Conservation (phyloP, 1,140 invertebrate species). For the Galleria mellonella region DNA sequence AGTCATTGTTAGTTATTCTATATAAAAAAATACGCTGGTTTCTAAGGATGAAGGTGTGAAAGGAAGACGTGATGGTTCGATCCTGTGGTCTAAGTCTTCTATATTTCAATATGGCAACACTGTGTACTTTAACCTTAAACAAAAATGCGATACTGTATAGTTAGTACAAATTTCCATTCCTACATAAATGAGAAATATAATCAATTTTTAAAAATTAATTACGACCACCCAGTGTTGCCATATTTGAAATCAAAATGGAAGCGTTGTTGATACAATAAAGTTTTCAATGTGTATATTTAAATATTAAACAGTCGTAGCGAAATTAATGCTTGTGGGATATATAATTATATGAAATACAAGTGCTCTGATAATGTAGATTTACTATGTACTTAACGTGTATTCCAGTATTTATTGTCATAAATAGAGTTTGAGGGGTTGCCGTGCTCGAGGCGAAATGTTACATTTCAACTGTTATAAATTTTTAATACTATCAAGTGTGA, state of each 20-base stretch:
- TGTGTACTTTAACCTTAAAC: neutral
- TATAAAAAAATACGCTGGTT: no score
- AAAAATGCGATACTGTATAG: slow-evolving; percentile 3
- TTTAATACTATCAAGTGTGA: no score
- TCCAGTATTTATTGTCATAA: slow-evolving; percentile 31
- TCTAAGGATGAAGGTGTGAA: no score
- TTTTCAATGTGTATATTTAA: slow-evolving; percentile 28
- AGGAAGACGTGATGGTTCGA: no score
- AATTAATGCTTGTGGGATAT: slow-evolving; percentile 34
- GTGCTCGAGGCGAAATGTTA: slow-evolving; percentile 1
- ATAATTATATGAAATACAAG: slow-evolving; percentile 26
- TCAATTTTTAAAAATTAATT: neutral
- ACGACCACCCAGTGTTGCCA: slow-evolving; percentile 14
- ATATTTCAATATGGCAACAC: slow-evolving; percentile 6
- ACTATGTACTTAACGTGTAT: slow-evolving; percentile 56
- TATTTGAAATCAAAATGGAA: slow-evolving; percentile 13
- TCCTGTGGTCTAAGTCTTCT: neutral
- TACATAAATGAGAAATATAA: neutral
- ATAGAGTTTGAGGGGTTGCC: slow-evolving; percentile 6
- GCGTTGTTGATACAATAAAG: slow-evolving; percentile 36
- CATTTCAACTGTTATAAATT: no score
- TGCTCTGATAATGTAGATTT: slow-evolving; percentile 39
- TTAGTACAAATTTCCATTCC: slow-evolving; percentile 16
- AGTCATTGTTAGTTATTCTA: no score
- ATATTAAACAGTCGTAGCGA: slow-evolving; percentile 34